Base-by-base conservation (phyloP, 1,140 invertebrate species). In the Plectrocnemia conspersa region DNA sequence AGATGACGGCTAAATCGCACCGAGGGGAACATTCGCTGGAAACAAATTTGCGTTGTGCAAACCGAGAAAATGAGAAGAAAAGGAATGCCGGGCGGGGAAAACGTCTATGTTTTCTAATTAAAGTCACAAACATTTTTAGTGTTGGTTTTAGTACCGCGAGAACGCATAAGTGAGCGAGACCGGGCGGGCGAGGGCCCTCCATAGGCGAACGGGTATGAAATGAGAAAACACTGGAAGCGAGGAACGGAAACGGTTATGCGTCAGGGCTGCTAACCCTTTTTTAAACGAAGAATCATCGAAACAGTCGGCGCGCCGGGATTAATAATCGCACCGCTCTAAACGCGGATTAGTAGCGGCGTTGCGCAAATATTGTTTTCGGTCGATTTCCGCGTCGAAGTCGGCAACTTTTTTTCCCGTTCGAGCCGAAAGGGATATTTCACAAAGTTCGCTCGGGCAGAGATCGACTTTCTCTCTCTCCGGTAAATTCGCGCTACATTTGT, bases 91-190 rank as follows among this genome's bases (percentile, higher is more conserved):
- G 13, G 29, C 46, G 18, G 21, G n/a, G 15, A 18, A 21, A 19
- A 18, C 42, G 22, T 33, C 52, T 22, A 42, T 52, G 58, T 52
- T 59, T 59, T 54, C 53, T 56, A 59, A 59, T 59, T 59, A 59
- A 59, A 59, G 58, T 55, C 58, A 52, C 57, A 59, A 59, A 55
- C 53, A 44, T 49, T 54, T 55, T 59, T 38, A 59, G 57, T 42
- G 53, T 55, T 55, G 32, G 53, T 47, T 55, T 55, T 47, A 55
- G 53, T 55, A 25, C 48, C 33, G 48, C 48, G 32, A 38, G 48
- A 40, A 40, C 33, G 48, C 27, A 29, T 47, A 29, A 33, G 25
- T 33, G 45, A 47, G 45, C 25, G 27, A 2, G 13, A 7, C 27
- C 27, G 27, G 27, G 7, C 7, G 27, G 27, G 13, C n/a, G 27